Percentiles rank a stretch among this genome's conserved stretches.
These are phyloP conservation scores for Lepidochitona cinerea DNA, from an alignment of 2,888 invertebrate genomes.

Conservation along the genomic window DNA sequence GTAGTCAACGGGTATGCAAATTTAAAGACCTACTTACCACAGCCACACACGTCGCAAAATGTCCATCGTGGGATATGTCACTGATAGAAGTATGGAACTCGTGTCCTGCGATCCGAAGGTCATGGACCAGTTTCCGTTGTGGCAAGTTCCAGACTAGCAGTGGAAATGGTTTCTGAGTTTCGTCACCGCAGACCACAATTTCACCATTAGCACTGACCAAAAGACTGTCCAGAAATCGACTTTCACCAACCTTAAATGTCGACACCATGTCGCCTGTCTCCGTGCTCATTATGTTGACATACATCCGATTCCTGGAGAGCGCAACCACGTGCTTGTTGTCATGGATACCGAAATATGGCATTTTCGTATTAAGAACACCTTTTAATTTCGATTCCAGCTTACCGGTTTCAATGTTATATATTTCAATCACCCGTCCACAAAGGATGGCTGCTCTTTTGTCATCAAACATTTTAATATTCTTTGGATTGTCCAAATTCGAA, in stretches of 20 bases:
- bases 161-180: slow-evolving; percentile 93
- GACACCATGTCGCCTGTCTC: slow-evolving; percentile 86
- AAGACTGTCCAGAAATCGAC: slow-evolving; percentile 88
- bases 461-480: slow-evolving; percentile 84
- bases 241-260: slow-evolving; percentile 89
- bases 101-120: slow-evolving; percentile 89
- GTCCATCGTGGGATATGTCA: slow-evolving; percentile 88
- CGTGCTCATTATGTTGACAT: slow-evolving; percentile 88
- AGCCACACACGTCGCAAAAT: slow-evolving; percentile 74
- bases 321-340: slow-evolving; percentile 85
- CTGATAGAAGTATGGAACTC: slow-evolving; percentile 88
- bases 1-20: too few relatives aligned
- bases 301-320: slow-evolving; percentile 88
- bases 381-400: slow-evolving; percentile 80
- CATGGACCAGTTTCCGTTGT: slow-evolving; percentile 86
- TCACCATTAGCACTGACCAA: slow-evolving; percentile 90
- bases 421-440: slow-evolving; percentile 84
- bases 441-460: slow-evolving; percentile 80
- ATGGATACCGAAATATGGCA: slow-evolving; percentile 90
- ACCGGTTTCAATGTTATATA: slow-evolving; percentile 86
- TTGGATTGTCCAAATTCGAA: slow-evolving; percentile 83
- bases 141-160: slow-evolving; percentile 90
- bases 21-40: too few relatives aligned
- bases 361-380: slow-evolving; percentile 90
- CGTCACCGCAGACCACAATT: slow-evolving; percentile 90